A percentile compares a stretch with the other conserved stretches of the same genome.
These are phyloP conservation scores for Poecilia picta DNA, from an alignment of 2,797 vertebrate species.

Conservation along the genomic window DNA sequence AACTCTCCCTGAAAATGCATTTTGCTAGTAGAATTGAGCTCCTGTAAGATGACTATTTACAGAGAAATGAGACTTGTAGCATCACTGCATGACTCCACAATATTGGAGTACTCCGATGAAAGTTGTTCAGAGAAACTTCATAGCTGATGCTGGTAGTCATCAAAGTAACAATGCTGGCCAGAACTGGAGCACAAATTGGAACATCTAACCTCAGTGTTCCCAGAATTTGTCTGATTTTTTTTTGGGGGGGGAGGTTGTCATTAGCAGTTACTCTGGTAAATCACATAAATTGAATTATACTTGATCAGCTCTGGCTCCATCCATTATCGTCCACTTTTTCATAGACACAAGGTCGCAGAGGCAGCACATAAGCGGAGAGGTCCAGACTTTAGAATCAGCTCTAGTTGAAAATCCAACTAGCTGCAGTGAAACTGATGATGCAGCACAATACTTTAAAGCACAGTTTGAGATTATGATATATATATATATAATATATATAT, in stretches of 20 bases:
- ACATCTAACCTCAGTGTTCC: not conserved
- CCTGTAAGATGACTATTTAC: not conserved
- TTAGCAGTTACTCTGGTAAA: not conserved
- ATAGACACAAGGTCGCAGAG: no score
- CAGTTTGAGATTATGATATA: no score
- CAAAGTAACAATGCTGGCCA: not conserved
- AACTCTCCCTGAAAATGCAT: not conserved
- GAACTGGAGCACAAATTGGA: not conserved
- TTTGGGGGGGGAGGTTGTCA: no score
- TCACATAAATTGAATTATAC: not conserved
- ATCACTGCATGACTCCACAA: not conserved
- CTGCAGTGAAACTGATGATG: no score
- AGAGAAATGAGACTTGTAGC: not conserved
- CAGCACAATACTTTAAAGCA: no score
- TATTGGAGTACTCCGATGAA: no score
- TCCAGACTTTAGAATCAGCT: no score
- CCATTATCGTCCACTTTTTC: no score
- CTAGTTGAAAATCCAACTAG: no score
- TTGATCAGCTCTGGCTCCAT: not conserved
- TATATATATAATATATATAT: no score
- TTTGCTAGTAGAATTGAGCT: not conserved
- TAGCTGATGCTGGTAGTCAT: not conserved
- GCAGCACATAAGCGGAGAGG: no score
- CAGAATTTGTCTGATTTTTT: not conserved
- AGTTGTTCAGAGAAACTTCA: not conserved